Evolutionary conservation across 2,888 invertebrate species (phyloP), one percentile per base, ranked within the genome.

Genomic region (Linnaemya tessellans): DNA sequence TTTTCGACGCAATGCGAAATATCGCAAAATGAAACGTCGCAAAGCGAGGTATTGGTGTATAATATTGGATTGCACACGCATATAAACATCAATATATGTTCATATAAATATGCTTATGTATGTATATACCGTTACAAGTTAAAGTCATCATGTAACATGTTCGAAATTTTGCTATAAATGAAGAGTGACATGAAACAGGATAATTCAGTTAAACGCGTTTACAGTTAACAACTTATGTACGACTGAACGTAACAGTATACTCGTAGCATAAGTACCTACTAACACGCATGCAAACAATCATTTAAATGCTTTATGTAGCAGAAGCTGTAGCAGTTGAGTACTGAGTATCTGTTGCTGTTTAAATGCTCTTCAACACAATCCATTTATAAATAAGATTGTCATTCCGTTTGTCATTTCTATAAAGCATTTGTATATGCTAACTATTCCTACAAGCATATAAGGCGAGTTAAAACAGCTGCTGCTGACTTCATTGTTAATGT

Each of bases 171-270:
- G 89, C 87, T 88, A 88, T 88, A 91, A 91, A 90, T 91, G 86
- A 91, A 89, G 90, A 91, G 87, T 90, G 90, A 91, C 91, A 82
- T 87, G 86, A 88, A 90, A 91, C 90, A 91, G 88, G 86, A 88
- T 89, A 90, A 90, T 90, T 89, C 90, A 90, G 90, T 91, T 89
- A 75, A 87, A 88, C 65, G 78, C 78, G 67, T 78, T 81, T 73
- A 78, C 77, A n/a, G 67, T 84, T 73, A 73, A 67, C 75, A 62
- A 49, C 41, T 78, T 56, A 67, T 84, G 60, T 60, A 51, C 3
- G 20, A 68, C 15, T 49, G 58, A 60, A 46, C 43, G 58, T 43
- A 70, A 41, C 43, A 43, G 9, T 38, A 38, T 38, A 30, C 30
- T 30, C 30, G 30, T 30, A 46, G 62, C 68, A 38, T 9, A 49